Evolutionary conservation across 2,113 vertebrate species (phyloP).

Genomic region (Camelus bactrianus): DNA sequence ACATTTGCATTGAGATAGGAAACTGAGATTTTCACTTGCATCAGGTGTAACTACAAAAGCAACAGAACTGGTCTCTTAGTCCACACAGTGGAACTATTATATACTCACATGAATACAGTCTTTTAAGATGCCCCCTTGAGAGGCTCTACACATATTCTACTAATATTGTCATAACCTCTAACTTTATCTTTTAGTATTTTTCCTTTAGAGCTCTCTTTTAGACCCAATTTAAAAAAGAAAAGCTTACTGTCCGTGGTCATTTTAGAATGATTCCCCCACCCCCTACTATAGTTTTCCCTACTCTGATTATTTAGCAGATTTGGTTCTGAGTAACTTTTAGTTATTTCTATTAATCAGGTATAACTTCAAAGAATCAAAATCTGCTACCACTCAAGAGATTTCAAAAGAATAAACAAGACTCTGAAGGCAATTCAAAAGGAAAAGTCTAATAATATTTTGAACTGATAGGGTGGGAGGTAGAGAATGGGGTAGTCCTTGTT

Average conservation of each 20-base stretch:
- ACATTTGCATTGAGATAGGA: background rate
- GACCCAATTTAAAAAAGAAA: background rate
- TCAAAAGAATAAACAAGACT: background rate
- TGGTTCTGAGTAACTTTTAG: background rate
- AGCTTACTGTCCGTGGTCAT: background rate
- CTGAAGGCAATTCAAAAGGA: background rate
- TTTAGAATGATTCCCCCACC: background rate
- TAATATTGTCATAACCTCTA: background rate
- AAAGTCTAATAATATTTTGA: background rate
- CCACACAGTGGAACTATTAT: background rate
- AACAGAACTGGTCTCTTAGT: background rate
- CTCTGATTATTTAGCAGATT: background rate
- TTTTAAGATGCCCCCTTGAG: background rate
- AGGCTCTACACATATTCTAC: background rate
- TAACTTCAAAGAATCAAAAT: constrained; percentile 35
- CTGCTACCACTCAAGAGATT: background rate
- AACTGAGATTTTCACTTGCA: background rate
- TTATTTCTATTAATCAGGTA: constrained; percentile 3
- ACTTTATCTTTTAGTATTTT: background rate
- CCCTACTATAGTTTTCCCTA: background rate
- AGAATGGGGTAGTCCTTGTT: background rate
- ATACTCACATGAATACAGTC: background rate
- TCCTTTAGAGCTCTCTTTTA: background rate
- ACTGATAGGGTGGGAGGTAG: background rate
- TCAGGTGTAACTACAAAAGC: background rate